Base-by-base conservation (phyloP, 2,888 invertebrate genomes). In the Ormia ochracea region DNA sequence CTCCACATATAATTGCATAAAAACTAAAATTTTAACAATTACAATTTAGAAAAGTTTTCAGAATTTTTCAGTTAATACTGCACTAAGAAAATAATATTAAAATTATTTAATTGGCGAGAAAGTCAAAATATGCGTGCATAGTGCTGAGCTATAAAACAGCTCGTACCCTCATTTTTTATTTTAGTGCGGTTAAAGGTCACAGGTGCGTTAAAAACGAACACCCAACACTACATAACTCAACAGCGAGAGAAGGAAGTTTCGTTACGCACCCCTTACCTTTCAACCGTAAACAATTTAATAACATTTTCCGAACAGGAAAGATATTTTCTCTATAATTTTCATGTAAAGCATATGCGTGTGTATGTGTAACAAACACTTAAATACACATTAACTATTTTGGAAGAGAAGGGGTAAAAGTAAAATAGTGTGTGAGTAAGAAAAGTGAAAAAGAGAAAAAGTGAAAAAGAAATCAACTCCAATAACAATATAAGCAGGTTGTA, bases 211-310 rank as follows among this genome's bases (percentile, higher is more conserved):
- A 21, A 65, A 41, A 66, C 17, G 12, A 68, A 50, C 23, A 63
- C 36, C n/a, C 28, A 74, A 21, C 19, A 23, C n/a, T n/a, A 38
- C 19, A 63, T 45, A 63, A 54, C 19, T 26, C 10, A n/a, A 9
- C 14, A 43, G 28, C 17, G 48, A 75, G 68, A 45, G 68, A 45
- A 79, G 43, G 54, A 75, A 72, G 61, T 80, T 72, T 68, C 61
- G 68, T 61, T 76, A 54, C 76, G 52, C 68, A 73, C 50, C 68
- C 36, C 68, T 63, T 63, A 65, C 68, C 65, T 77, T 73, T 73
- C 69, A 73, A 81, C 81, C 81, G 65, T 73, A 81, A 74, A 81
- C 69, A 73, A 68, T 81, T 77, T 77, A 81, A 81, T 77, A 69
- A 78, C 73, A 74, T 54, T 73, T 63, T 61, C 68, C 77, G 70